phyloP scores from a whole-genome alignment of 23 tunicate species.

The Halocynthia aurantium region DNA sequence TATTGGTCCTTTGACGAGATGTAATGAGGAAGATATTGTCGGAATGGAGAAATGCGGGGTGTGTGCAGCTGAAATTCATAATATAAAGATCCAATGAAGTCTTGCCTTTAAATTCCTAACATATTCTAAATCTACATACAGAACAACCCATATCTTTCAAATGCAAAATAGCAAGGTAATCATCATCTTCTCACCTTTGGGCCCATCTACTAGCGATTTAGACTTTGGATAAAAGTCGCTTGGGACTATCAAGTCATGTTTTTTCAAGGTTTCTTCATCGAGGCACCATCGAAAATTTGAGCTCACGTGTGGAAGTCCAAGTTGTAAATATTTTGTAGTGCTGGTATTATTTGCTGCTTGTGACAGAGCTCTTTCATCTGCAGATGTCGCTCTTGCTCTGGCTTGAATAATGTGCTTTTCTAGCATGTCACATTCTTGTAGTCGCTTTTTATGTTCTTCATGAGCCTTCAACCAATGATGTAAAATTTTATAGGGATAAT shows the following conservation, averaged over 20 bases:
- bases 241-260: slow-evolving; percentile 70
- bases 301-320: slow-evolving; percentile 70
- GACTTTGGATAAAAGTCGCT: slow-evolving; percentile 51
- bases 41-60: slow-evolving; percentile 68
- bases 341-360: slow-evolving; percentile 29
- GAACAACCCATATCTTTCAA: no score
- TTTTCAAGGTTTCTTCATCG: slow-evolving; percentile 48
- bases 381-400: slow-evolving; percentile 51
- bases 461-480: slow-evolving; percentile 31
- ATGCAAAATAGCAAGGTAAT: background rate
- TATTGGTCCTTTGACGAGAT: slow-evolving; percentile 38
- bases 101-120: background rate
- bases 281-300: slow-evolving; percentile 78
- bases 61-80: slow-evolving; percentile 21
- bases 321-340: slow-evolving; percentile 27
- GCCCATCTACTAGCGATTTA: slow-evolving; percentile 9
- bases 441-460: slow-evolving; percentile 39
- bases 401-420: slow-evolving; percentile 73
- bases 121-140: background rate
- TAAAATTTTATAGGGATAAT: no score
- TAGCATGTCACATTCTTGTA: slow-evolving; percentile 48
- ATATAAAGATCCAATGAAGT: background rate
- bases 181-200: background rate
- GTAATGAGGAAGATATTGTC: slow-evolving; percentile 69
- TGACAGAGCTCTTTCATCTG: slow-evolving; percentile 53